phyloP scores from a whole-genome alignment of 92 coral and sea anemone species.

The Umimayanthus kanabou region DNA sequence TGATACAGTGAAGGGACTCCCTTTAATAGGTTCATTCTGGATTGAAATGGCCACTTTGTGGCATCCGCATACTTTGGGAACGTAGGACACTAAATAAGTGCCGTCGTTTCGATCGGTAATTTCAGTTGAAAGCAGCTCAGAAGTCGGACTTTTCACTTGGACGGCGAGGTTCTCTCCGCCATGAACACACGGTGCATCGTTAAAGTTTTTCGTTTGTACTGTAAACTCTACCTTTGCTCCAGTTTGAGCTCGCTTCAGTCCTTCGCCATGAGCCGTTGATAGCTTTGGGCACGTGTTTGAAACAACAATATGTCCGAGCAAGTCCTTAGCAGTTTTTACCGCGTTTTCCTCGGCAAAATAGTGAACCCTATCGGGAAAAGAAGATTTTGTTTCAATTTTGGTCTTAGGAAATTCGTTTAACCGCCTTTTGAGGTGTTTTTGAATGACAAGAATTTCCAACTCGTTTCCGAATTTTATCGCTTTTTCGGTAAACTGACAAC shows the following conservation, averaged over 20 bases:
- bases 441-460: slow-evolving; percentile 83
- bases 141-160: slow-evolving; percentile 69
- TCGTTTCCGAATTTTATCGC: slow-evolving; percentile 92
- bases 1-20: slow-evolving; percentile 72
- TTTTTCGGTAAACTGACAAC: slow-evolving; percentile 93
- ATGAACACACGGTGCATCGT: slow-evolving; percentile 63
- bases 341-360: slow-evolving; percentile 70
- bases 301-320: slow-evolving; percentile 75
- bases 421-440: slow-evolving; percentile 84
- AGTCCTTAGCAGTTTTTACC: slow-evolving; percentile 48
- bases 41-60: slow-evolving; percentile 75
- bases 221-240: slow-evolving; percentile 75
- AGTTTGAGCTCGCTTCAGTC: slow-evolving; percentile 76
- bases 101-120: slow-evolving; percentile 86
- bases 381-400: slow-evolving; percentile 57
- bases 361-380: slow-evolving; percentile 59
- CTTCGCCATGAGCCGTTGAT: slow-evolving; percentile 87
- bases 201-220: slow-evolving; percentile 72
- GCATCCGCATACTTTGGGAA: slow-evolving; percentile 74
- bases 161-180: slow-evolving; percentile 87
- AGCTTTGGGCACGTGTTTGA: slow-evolving; percentile 78
- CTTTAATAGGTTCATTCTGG: slow-evolving; percentile 78
- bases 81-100: slow-evolving; percentile 71
- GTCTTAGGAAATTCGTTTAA: slow-evolving; percentile 76
- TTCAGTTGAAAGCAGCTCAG: slow-evolving; percentile 51